Evolutionary conservation across 2,888 invertebrate genomes (phyloP), one percentile per base, ranked within the genome.

Genomic region (Podabrus alpinus): DNA sequence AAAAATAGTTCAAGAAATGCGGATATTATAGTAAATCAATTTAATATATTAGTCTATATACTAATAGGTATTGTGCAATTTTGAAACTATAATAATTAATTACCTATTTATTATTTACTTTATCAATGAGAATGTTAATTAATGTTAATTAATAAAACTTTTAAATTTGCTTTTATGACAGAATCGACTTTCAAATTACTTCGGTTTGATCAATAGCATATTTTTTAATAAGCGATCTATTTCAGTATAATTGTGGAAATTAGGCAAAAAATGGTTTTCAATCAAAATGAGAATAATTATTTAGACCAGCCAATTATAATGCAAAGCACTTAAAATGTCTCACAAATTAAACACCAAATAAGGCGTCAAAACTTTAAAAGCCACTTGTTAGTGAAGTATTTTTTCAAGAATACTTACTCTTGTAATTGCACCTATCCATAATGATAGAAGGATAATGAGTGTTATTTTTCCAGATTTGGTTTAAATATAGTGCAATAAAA

Each of bases 401-500:
- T 66, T 66, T 21, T 60, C 11, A 66, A 59, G 66, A 24, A 66
- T 66, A 45, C 21, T 21, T 64, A 45, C 17, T 15, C 17, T 66
- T 59, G 13, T 71, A 71, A 71, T 71, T 71, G 21, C 71, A 45
- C 68, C 17, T 66, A 16, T 59, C 71, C 66, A 59, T 71, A 66
- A n/a, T 19, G 11, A 24, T 13, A 16, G 19, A 66, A 59, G 66
- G 66, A 45, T 71, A 59, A 64, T 61, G 67, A 16, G 67, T 67
- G 16, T 29, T 21, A 66, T 15, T 29, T 64, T 16, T 16, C 71
- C 71, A 59, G 21, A 17, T 71, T 71, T 66, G 71, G 71, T 66
- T 59, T 59, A 66, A 70, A 71, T 59, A 59, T 64, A 71, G 29
- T 15, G 64, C 16, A 15, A 64, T 19, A 62, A 66, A 71, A 71